Base-by-base conservation (phyloP, 2,797 vertebrate species). In the Buceros bicornis region DNA sequence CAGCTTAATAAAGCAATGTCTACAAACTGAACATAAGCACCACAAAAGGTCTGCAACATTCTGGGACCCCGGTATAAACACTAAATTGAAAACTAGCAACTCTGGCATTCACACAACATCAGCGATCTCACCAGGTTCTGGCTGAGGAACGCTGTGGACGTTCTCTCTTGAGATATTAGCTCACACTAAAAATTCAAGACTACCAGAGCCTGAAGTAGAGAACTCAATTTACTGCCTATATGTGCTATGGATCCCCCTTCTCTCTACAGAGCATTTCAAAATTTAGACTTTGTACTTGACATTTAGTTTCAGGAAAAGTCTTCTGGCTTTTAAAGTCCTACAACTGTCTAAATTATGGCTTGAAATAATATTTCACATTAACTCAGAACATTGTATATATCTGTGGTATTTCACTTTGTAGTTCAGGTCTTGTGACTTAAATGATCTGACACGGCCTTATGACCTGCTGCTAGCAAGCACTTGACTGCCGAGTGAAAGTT, bases 371-470 rank as follows among this genome's bases (percentile, higher is more conserved):
- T 98, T 98, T 99, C 98, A 96, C 98, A 97, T 97, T 69, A 91
- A 95, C 92, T 95, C 73, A 77, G 97, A 98, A 98, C 98, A 97
- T 97, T 95, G 96, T 97, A 98, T 94, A 90, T 47, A 73, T 96
- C 97, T 87, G 98, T 97, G 98, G 96, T 97, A 98, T 98, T 98
- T 98, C 98, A 97, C 98, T 98, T 97, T 92, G 96, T 95, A 91
- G 95, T 92, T 92, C 96, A 90, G 93, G 97, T 93, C 98, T 96
- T 94, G 97, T 95, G 84, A 98, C 89, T 87, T 80, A 96, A 97
- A 97, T 90, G 97, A 98, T 96, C 97, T 98, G 96, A 97, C 98
- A 97, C 93, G 45, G 93, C 96, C 97, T 94, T 97, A 97, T 54
- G 62, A 99, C 98, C 98, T 98, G 98, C 98, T 98, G 98, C 98